Evolutionary conservation across 1,140 invertebrate species (phyloP).

Genomic region (Yoshiicerus persimilis): DNA sequence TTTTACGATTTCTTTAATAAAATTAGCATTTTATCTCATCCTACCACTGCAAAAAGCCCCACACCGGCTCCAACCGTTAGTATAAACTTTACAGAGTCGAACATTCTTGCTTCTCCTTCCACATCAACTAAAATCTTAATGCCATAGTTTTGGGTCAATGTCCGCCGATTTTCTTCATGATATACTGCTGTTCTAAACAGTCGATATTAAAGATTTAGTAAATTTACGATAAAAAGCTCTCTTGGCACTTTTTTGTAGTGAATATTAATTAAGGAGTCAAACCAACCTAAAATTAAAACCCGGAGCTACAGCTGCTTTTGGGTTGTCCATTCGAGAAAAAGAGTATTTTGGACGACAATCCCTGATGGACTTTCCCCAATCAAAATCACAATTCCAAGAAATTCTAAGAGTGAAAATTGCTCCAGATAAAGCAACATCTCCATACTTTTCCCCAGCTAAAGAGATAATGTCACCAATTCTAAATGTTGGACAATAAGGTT

Average conservation of each 20-base stretch:
- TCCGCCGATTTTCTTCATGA: conserved; percentile 45
- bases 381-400: conserved; percentile 61
- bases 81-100: conserved; percentile 57
- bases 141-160: conserved; percentile 59
- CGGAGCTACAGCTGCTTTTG: conserved; percentile 50
- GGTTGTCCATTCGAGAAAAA: conserved; percentile 56
- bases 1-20: background rate
- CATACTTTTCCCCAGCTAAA: conserved; percentile 54
- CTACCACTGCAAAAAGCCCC: conserved; percentile 59
- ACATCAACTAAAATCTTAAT: conserved; percentile 59
- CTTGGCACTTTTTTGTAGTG: too few species aligned
- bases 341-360: conserved; percentile 59
- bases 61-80: conserved; percentile 60
- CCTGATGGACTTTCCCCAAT: conserved; percentile 51
- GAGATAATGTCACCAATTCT: conserved; percentile 56
- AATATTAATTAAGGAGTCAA: background rate
- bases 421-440: conserved; percentile 48
- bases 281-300: conserved; percentile 55
- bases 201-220: background rate
- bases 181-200: conserved; percentile 30
- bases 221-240: too few species aligned
- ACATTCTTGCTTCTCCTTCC: conserved; percentile 58
- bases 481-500: conserved; percentile 60
- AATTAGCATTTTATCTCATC: background rate
- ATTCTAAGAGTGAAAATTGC: conserved; percentile 58